Conservation (phyloP, 2,888 invertebrate genomes). For the Tachina fera region DNA sequence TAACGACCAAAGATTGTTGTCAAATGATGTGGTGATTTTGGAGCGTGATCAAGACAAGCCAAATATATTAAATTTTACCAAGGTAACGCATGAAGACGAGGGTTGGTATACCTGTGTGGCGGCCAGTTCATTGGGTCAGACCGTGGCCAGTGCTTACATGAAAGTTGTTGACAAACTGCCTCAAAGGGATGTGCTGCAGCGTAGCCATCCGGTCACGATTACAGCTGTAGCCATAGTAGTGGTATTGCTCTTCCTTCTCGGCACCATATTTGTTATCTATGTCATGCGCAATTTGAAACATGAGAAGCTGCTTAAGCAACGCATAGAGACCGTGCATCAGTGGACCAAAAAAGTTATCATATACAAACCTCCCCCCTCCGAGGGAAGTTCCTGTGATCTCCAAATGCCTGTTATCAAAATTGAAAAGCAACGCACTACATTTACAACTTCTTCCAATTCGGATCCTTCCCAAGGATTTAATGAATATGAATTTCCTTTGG, state of each 20-base stretch:
- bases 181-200: constrained; percentile 74
- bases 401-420: constrained; percentile 95
- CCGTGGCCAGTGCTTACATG: constrained; percentile 92
- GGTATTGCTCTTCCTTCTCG: constrained; percentile 84
- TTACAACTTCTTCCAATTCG: constrained; percentile 84
- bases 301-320: constrained; percentile 91
- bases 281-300: constrained; percentile 88
- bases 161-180: constrained; percentile 86
- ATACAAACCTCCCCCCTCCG: constrained; percentile 87
- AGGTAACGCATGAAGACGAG: constrained; percentile 94
- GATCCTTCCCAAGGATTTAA: constrained; percentile 88
- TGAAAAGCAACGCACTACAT: constrained; percentile 91
- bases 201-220: constrained; percentile 85
- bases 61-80: constrained; percentile 89
- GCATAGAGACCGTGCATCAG: constrained; percentile 93
- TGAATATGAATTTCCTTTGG: constrained; percentile 97
- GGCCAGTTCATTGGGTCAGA: constrained; percentile 92
- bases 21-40: constrained; percentile 70
- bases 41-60: constrained; percentile 73
- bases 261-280: constrained; percentile 84
- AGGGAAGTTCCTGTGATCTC: constrained; percentile 77
- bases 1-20: constrained; percentile 44
- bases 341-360: constrained; percentile 96
- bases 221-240: constrained; percentile 85
- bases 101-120: constrained; percentile 99